Percentiles rank a stretch among this genome's conserved stretches.
Conservation (phyloP, 2,797 vertebrate genomes). For the Cacajao melanocephalus region DNA sequence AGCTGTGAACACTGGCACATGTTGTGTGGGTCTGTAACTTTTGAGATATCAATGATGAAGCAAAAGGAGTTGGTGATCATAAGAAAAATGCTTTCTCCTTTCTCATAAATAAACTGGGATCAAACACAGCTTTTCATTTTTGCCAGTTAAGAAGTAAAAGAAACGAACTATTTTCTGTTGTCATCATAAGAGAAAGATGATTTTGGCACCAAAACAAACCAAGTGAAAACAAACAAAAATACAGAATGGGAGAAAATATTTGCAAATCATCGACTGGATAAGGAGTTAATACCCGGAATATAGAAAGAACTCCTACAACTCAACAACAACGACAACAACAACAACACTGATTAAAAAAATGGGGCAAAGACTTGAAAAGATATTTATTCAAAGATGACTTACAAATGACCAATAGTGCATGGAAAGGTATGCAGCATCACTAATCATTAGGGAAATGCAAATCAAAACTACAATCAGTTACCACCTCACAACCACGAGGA, state of each 20-base stretch:
- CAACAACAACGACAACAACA: background rate
- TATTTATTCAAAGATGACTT: background rate
- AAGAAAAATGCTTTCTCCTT: background rate
- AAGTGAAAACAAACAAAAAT: background rate
- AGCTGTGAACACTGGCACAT: background rate
- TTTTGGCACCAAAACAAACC: background rate
- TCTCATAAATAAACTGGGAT: background rate
- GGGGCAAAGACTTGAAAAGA: background rate
- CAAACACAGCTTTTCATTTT: background rate
- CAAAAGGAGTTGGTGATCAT: background rate
- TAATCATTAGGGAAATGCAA: background rate
- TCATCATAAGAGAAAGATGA: background rate
- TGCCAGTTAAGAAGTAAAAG: background rate
- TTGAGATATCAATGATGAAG: background rate
- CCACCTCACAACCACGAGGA: background rate
- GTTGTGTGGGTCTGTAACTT: background rate
- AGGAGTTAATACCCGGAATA: background rate
- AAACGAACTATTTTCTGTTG: background rate
- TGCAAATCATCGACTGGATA: background rate
- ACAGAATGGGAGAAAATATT: background rate
- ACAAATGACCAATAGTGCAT: background rate
- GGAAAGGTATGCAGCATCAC: background rate
- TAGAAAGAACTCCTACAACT: background rate
- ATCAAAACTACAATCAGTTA: background rate
- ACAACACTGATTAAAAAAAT: background rate